Conservation (phyloP, 1,140 invertebrate genomes). For the Trichonephila inaurata region DNA sequence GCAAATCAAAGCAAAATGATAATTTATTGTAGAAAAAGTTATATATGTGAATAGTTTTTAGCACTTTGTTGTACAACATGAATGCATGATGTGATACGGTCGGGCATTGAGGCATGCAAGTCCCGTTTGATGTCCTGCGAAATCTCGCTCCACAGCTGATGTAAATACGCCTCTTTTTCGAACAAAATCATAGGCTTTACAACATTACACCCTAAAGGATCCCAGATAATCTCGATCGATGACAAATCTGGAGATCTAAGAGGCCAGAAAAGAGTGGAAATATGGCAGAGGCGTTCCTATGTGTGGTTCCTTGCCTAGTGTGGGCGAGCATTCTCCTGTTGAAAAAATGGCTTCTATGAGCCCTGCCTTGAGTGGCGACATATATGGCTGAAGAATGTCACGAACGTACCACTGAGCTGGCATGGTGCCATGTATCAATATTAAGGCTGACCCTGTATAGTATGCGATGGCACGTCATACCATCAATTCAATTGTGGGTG, state of each 20-base stretch:
- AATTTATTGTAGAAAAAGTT: too few species aligned
- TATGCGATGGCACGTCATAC: neutral
- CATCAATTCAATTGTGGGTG: neutral
- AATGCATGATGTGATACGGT: too few species aligned
- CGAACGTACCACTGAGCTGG: neutral
- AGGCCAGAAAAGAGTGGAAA: neutral
- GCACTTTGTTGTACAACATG: too few species aligned
- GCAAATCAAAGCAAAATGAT: too few species aligned
- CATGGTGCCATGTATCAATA: neutral
- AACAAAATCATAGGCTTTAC: too few species aligned
- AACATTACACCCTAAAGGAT: neutral
- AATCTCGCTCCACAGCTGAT: too few species aligned
- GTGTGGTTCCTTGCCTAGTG: too few species aligned
- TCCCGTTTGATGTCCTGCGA: too few species aligned
- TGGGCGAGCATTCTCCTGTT: neutral
- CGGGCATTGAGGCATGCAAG: too few species aligned
- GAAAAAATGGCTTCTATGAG: neutral
- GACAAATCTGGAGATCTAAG: neutral
- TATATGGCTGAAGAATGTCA: slow-evolving; percentile 8
- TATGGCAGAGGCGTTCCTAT: neutral
- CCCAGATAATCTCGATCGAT: neutral
- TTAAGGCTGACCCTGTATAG: neutral
- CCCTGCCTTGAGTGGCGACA: neutral
- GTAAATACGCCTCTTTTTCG: too few species aligned
- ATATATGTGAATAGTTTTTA: too few species aligned